Evolutionary conservation across 2,797 vertebrate genomes (phyloP), one percentile per base, ranked within the genome.

Genomic region (Poecilia wingei): DNA sequence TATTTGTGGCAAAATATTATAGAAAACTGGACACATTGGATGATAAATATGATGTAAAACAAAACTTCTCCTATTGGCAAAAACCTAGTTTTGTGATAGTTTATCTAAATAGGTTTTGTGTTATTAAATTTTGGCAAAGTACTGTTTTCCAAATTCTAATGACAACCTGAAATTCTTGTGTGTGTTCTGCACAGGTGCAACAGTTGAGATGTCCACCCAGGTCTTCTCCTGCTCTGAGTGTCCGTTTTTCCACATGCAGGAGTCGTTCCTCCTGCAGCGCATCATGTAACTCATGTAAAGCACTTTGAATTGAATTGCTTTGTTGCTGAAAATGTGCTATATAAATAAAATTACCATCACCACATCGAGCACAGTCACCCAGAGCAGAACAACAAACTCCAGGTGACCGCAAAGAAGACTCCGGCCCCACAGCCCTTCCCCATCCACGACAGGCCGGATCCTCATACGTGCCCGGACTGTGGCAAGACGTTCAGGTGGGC

Each of bases 241-340:
- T 84, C 89, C 90, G 0, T 94, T 93, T 85, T 93, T 91, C 78
- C 93, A 94, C 89, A 85, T 93, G 87, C 88, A 94, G 79, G 92
- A 93, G 85, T 91, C 92, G 9, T 90, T 77, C 83, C 83, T 93
- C 77, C 87, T 88, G 83, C 90, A 91, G 89, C 92, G 31, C 31
- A 31, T 31, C 31, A 31, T 31, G 31, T 31, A 31, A 31, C 31
- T 31, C 31, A 31, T 31, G 31, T 31, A 31, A 31, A 31, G 31
- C 31, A 31, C 31, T 31, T 31, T 31, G 31, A 31, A 31, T 31
- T 31, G 31, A 31, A 31, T 31, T 31, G 31, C 31, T 31, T 31
- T 31, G 31, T 31, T 31, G 31, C 31, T 31, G 31, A 31, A 31
- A 31, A 31, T 31, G 31, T 31, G 31, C 31, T 31, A 31, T 31